A percentile compares a stretch with the other conserved stretches of the same genome.
These are phyloP conservation scores for Coregonus suidteri DNA, from an alignment of 2,797 vertebrate genomes.

Conservation along the genomic window DNA sequence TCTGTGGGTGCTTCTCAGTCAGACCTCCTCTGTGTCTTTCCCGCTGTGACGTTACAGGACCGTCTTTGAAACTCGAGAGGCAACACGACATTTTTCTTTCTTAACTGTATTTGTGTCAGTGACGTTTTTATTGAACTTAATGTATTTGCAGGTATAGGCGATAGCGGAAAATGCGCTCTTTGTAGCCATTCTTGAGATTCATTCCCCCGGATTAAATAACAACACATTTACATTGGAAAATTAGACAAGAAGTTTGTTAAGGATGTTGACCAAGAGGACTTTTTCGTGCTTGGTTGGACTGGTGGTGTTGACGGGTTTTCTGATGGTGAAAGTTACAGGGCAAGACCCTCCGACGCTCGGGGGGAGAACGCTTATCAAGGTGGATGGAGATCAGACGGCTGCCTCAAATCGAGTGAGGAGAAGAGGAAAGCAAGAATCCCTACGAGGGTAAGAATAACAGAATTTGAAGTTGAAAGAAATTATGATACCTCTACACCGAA, in stretches of 20 bases:
- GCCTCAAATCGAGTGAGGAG: slow-evolving; percentile 63
- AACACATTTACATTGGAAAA: not conserved
- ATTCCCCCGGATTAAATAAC: not conserved
- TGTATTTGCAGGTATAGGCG: not conserved
- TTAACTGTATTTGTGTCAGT: not conserved
- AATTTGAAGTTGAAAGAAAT: not conserved
- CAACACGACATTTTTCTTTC: not conserved
- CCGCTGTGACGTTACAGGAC: not conserved
- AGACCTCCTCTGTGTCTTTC: not conserved
- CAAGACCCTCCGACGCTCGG: slow-evolving; percentile 21
- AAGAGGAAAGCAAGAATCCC: slow-evolving; percentile 75
- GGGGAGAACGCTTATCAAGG: slow-evolving; percentile 27
- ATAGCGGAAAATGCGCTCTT: slow-evolving; percentile 5
- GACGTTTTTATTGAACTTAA: not conserved
- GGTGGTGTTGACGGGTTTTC: slow-evolving; percentile 36
- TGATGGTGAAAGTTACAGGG: slow-evolving; percentile 28
- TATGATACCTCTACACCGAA: not conserved
- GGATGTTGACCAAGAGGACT: slow-evolving; percentile 33
- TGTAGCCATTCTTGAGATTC: not conserved
- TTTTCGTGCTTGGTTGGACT: slow-evolving; percentile 37
- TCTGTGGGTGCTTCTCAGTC: not conserved
- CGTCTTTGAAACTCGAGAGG: slow-evolving; percentile 2
- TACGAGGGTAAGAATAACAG: slow-evolving; percentile 74
- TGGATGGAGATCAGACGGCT: slow-evolving; percentile 30
- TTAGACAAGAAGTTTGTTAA: not conserved